phyloP scores from a whole-genome alignment of 2,113 vertebrate species.

The Crotalus tigris region DNA sequence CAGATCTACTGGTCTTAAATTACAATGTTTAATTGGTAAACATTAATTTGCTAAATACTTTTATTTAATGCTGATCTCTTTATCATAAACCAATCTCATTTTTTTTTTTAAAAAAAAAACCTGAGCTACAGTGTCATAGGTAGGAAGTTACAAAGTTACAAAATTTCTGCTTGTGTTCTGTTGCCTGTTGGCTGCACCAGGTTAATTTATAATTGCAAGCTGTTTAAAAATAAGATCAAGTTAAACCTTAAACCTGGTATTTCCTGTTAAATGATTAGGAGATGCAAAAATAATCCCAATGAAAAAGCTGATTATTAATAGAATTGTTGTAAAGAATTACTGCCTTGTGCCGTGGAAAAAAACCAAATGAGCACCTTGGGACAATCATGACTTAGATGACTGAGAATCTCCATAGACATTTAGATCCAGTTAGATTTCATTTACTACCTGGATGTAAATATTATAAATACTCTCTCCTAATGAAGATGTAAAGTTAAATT shows the following conservation, averaged over 20 bases:
- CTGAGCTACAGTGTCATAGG: neutral
- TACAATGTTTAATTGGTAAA: neutral
- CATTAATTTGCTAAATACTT: neutral
- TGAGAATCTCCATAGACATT: neutral
- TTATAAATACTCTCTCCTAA: neutral
- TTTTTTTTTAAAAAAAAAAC: neutral
- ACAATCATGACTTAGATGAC: too few relatives aligned
- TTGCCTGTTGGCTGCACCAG: slow-evolving; percentile 44
- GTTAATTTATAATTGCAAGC: slow-evolving; percentile 60
- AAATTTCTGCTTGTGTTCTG: slow-evolving; percentile 31
- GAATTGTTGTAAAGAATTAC: slow-evolving; percentile 64
- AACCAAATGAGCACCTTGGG: neutral
- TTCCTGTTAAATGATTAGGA: slow-evolving; percentile 71
- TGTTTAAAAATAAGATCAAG: slow-evolving; percentile 56
- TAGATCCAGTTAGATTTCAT: neutral
- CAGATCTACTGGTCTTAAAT: neutral
- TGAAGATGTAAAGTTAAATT: neutral
- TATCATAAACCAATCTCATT: neutral
- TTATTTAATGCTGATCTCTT: neutral
- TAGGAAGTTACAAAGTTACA: slow-evolving; percentile 50
- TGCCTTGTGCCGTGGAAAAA: slow-evolving; percentile 39
- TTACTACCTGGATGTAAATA: neutral
- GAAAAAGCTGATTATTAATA: slow-evolving; percentile 63
- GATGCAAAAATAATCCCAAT: slow-evolving; percentile 67
- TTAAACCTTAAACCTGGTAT: slow-evolving; percentile 66